phyloP scores from a whole-genome alignment of 2,888 invertebrate genomes.

The Patella caerulea region DNA sequence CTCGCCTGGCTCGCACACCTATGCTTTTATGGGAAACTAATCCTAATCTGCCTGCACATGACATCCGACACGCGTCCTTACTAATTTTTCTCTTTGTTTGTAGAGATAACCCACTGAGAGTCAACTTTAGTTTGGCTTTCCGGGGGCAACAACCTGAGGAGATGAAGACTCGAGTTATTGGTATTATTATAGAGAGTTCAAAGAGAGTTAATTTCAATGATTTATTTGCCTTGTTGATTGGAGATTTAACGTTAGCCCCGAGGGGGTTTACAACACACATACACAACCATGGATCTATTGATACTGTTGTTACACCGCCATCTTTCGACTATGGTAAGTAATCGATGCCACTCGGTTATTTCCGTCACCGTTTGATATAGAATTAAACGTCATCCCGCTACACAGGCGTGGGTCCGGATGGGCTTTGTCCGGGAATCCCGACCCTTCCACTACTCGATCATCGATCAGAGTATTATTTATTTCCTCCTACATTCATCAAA shows the following conservation, averaged over 20 bases:
- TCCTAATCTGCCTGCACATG: neutral
- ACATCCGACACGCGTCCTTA: neutral
- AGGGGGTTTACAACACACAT: constrained; percentile 29
- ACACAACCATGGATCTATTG: constrained; percentile 10
- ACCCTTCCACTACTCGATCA: too few species aligned
- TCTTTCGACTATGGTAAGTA: constrained; percentile 29
- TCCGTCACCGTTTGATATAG: too few species aligned
- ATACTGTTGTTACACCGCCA: constrained; percentile 16
- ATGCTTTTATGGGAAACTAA: too few species aligned
- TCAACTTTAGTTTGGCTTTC: constrained; percentile 54
- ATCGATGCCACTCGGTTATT: too few species aligned
- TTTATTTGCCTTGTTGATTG: constrained; percentile 28
- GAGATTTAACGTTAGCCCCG: constrained; percentile 33
- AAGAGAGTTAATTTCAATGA: constrained; percentile 24
- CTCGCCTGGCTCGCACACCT: too few species aligned
- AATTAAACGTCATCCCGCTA: too few species aligned
- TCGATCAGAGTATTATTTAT: too few species aligned
- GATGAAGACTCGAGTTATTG: constrained; percentile 25
- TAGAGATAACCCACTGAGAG: constrained; percentile 53
- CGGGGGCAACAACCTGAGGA: constrained; percentile 33
- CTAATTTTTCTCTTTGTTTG: constrained; percentile 8
- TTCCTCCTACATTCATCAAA: too few species aligned
- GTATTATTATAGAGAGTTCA: constrained; percentile 21
- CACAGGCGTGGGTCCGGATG: too few species aligned
- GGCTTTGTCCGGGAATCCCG: too few species aligned